These are phyloP conservation scores for Leptoteleia sp. DNA, from an alignment of 1,140 invertebrate genomes.

Conservation along the genomic window DNA sequence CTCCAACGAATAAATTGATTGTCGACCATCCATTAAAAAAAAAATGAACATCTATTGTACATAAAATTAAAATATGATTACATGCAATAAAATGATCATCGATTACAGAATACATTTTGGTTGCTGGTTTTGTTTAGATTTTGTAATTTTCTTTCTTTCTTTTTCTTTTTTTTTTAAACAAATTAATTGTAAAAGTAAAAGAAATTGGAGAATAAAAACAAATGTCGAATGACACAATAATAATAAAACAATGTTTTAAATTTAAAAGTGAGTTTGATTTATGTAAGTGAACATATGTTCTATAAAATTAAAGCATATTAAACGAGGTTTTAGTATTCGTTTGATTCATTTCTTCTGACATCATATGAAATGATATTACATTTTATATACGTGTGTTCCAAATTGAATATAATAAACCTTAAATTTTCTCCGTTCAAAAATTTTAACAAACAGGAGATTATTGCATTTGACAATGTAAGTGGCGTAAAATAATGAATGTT, in stretches of 20 bases:
- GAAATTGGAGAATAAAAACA: slow-evolving; percentile 5
- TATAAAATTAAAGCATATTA: slow-evolving; percentile 15
- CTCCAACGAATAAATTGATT: too few species aligned
- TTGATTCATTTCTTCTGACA: slow-evolving; percentile 22
- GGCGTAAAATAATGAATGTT: slow-evolving; percentile 60
- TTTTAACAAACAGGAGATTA: slow-evolving; percentile 49
- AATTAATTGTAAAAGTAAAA: slow-evolving; percentile 11
- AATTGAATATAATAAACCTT: slow-evolving; percentile 8
- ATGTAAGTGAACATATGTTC: slow-evolving; percentile 5
- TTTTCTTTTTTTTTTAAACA: slow-evolving; percentile 22
- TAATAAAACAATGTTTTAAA: slow-evolving; percentile 20
- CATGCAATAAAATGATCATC: neutral
- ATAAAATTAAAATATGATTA: slow-evolving; percentile 8
- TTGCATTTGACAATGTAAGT: slow-evolving; percentile 59
- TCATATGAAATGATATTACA: slow-evolving; percentile 8
- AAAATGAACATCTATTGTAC: slow-evolving; percentile 10
- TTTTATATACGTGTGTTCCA: slow-evolving; percentile 23
- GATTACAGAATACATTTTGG: slow-evolving; percentile 2
- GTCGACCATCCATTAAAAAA: too few species aligned
- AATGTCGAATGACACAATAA: neutral
- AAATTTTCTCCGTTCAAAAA: slow-evolving; percentile 32
- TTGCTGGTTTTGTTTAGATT: slow-evolving; percentile 9
- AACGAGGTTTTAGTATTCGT: slow-evolving; percentile 18
- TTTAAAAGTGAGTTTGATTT: slow-evolving; percentile 17
- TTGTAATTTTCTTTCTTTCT: too few species aligned